phyloP scores from a whole-genome alignment of 2,113 vertebrate genomes.

The Prochilodus magdalenae region DNA sequence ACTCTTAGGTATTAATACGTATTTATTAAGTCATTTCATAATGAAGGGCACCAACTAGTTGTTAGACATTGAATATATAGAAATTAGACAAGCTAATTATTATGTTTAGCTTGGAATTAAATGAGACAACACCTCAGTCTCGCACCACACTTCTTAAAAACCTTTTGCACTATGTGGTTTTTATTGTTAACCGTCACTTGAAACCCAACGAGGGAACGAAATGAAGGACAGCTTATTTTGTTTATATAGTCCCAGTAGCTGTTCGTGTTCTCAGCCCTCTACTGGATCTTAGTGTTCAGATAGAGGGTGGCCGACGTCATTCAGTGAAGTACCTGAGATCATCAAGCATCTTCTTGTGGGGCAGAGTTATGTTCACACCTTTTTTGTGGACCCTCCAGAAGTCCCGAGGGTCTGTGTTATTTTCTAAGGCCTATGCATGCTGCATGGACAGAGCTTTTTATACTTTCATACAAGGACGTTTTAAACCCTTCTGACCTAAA shows the following conservation, averaged over 20 bases:
- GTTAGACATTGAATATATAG: constrained; percentile 23
- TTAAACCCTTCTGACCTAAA: constrained; percentile 65
- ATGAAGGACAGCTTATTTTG: constrained; percentile 28
- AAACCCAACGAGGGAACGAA: constrained; percentile 16
- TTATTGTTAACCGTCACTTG: constrained; percentile 32
- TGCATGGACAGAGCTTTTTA: constrained; percentile 70
- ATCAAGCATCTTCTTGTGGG: constrained; percentile 13
- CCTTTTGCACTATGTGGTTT: constrained; percentile 53
- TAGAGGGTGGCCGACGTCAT: not conserved
- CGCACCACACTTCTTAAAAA: constrained; percentile 20
- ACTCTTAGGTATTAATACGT: constrained; percentile 23
- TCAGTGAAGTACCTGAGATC: constrained; percentile 15
- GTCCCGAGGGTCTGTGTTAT: constrained; percentile 19
- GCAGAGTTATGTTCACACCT: not conserved
- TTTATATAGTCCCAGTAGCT: constrained; percentile 31
- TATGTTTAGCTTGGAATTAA: constrained; percentile 23
- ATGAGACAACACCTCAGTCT: not conserved
- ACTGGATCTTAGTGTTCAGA: constrained; percentile 3
- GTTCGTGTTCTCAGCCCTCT: constrained; percentile 23
- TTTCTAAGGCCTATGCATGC: constrained; percentile 78
- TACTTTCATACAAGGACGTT: constrained; percentile 66
- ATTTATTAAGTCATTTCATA: constrained; percentile 26
- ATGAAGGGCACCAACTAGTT: constrained; percentile 31
- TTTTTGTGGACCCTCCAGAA: not conserved
- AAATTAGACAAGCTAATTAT: constrained; percentile 1